phyloP scores from a whole-genome alignment of 2,888 invertebrate species.

The Endomychus coccineus region DNA sequence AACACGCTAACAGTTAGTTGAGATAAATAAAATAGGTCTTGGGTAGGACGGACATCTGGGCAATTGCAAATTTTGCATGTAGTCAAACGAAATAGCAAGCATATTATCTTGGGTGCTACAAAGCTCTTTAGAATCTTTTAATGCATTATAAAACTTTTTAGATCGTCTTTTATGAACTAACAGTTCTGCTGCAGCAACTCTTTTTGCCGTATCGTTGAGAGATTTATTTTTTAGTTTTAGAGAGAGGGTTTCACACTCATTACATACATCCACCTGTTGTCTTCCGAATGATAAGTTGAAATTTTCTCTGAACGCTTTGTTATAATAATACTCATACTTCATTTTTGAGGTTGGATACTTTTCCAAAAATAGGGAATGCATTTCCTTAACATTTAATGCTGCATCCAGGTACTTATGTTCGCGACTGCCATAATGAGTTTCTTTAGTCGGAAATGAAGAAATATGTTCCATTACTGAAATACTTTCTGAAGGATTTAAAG shows the following conservation, averaged over 20 bases:
- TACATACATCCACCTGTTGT: slow-evolving; percentile 24
- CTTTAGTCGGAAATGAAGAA: slow-evolving; percentile 14
- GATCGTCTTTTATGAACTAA: slow-evolving; percentile 22
- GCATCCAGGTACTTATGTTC: slow-evolving; percentile 23
- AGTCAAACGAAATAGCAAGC: slow-evolving; percentile 22
- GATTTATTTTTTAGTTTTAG: slow-evolving; percentile 20
- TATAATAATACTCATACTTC: slow-evolving; percentile 25
- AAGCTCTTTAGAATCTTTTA: slow-evolving; percentile 15
- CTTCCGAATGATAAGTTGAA: slow-evolving; percentile 25
- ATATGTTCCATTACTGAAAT: too few species aligned
- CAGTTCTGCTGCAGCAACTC: slow-evolving; percentile 18
- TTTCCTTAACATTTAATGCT: slow-evolving; percentile 22
- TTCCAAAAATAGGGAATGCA: slow-evolving; percentile 22
- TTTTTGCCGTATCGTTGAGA: slow-evolving; percentile 20
- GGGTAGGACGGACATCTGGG: too few species aligned
- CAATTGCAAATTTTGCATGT: slow-evolving; percentile 26
- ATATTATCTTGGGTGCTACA: slow-evolving; percentile 18
- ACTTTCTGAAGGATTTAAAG: too few species aligned
- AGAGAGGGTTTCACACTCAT: slow-evolving; percentile 20
- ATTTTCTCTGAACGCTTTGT: too few species aligned
- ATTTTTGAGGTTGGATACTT: slow-evolving; percentile 18
- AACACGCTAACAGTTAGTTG: too few species aligned
- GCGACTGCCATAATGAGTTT: slow-evolving; percentile 22
- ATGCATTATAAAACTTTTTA: slow-evolving; percentile 26
- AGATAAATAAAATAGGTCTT: too few species aligned